phyloP scores from a whole-genome alignment of 2,888 invertebrate species.

The Poecilus cupreus region DNA sequence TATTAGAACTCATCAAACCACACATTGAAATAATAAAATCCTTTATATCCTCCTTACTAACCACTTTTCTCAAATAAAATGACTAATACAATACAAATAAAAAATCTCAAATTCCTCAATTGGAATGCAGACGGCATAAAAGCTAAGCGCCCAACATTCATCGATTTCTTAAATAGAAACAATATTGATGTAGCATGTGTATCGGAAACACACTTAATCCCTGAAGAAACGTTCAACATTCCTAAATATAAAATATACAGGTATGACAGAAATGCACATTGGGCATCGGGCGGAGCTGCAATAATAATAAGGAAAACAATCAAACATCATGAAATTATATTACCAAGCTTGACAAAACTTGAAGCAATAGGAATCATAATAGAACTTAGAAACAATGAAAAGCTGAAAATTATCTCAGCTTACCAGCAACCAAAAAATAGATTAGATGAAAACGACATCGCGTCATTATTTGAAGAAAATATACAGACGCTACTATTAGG shows the following conservation, averaged over 20 bases:
- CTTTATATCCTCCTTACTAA: background rate
- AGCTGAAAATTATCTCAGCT: no score
- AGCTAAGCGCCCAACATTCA: slow-evolving; percentile 31
- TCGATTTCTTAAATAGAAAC: slow-evolving; percentile 36
- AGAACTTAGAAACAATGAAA: background rate
- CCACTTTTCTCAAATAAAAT: background rate
- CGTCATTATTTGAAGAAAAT: slow-evolving; percentile 14
- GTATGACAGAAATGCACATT: slow-evolving; percentile 20
- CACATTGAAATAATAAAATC: background rate
- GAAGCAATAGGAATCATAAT: slow-evolving; percentile 36
- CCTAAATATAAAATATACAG: slow-evolving; percentile 39
- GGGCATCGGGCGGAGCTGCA: slow-evolving; percentile 41
- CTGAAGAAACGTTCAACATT: slow-evolving; percentile 26
- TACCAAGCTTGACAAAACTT: background rate
- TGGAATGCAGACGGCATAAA: no score
- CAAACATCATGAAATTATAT: background rate
- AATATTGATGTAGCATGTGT: slow-evolving; percentile 51
- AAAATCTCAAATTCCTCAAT: slow-evolving; percentile 46
- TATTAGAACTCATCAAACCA: no score
- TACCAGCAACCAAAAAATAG: slow-evolving; percentile 57
- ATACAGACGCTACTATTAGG: slow-evolving; percentile 48
- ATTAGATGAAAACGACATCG: slow-evolving; percentile 48
- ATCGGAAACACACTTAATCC: slow-evolving; percentile 41
- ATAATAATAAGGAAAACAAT: slow-evolving; percentile 48
- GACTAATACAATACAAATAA: background rate